Percentiles rank a stretch among this genome's conserved stretches.
Conservation (phyloP, 2,888 invertebrate species). For the Leptopterna dolabrata region DNA sequence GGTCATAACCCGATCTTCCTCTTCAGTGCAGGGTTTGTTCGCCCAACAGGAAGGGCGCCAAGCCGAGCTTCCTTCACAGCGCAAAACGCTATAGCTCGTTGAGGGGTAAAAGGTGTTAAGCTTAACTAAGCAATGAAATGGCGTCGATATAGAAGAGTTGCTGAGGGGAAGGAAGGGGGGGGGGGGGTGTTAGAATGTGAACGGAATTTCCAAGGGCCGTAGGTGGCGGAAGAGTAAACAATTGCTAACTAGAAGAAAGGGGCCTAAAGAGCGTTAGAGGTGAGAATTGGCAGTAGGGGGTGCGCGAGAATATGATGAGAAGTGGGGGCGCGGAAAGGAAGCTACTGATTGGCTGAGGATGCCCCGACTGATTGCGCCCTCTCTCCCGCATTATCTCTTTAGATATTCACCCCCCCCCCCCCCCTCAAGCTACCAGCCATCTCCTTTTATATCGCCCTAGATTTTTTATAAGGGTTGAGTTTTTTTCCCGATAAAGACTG, state of each 20-base stretch:
- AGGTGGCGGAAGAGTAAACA: slow-evolving; percentile 51
- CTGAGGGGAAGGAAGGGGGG: neutral
- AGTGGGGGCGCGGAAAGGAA: slow-evolving; percentile 45
- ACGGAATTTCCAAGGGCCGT: slow-evolving; percentile 46
- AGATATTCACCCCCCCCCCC: slow-evolving; percentile 50
- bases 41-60: neutral
- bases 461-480: slow-evolving; percentile 25
- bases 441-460: slow-evolving; percentile 28
- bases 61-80: neutral
- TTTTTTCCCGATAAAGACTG: slow-evolving; percentile 5
- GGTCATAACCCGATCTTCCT: too few species aligned
- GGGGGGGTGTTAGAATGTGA: neutral
- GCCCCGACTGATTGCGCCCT: slow-evolving; percentile 54
- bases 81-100: neutral
- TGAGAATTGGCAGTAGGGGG: slow-evolving; percentile 23
- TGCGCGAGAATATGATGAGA: slow-evolving; percentile 45
- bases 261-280: slow-evolving; percentile 28
- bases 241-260: slow-evolving; percentile 53
- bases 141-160: slow-evolving; percentile 1
- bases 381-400: slow-evolving; percentile 51
- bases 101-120: neutral
- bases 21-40: too few species aligned
- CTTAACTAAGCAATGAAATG: slow-evolving; percentile 47
- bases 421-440: neutral
- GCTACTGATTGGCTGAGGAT: slow-evolving; percentile 55